Percentiles rank a stretch among this genome's conserved stretches.
Evolutionary conservation across 2,113 vertebrate genomes (phyloP).

Genomic region (Pseudopodoces humilis): DNA sequence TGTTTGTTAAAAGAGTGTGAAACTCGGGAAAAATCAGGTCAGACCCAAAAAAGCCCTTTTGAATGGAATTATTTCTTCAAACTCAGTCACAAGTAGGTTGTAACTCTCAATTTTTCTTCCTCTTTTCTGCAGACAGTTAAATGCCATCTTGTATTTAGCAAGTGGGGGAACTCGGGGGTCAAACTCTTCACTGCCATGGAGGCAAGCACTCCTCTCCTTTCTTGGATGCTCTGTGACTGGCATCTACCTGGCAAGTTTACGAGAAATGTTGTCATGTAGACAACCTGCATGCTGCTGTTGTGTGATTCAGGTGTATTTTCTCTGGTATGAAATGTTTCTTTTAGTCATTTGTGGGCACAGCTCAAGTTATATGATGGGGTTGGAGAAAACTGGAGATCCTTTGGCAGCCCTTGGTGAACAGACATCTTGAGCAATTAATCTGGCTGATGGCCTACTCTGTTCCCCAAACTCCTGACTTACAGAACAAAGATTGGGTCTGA

Average conservation of each 20-base stretch:
- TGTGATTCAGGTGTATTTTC: not conserved
- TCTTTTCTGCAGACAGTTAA: not conserved
- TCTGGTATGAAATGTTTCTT: not conserved
- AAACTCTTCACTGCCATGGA: not conserved
- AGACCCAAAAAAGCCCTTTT: not conserved
- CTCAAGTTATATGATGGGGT: not conserved
- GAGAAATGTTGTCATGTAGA: not conserved
- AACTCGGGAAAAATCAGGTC: not conserved
- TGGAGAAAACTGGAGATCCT: not conserved
- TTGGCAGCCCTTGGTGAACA: not conserved
- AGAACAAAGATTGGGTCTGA: not conserved
- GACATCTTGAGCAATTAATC: not conserved
- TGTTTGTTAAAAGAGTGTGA: conserved; percentile 8
- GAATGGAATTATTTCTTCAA: not conserved
- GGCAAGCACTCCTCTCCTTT: not conserved
- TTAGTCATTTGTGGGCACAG: not conserved
- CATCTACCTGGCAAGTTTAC: not conserved
- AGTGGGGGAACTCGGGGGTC: not conserved
- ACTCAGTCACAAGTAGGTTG: not conserved
- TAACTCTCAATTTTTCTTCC: not conserved
- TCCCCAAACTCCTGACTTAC: not conserved
- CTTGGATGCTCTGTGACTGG: not conserved
- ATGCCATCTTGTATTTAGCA: not conserved
- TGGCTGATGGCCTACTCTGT: not conserved
- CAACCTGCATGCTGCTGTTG: not conserved